A percentile compares a stretch with the other conserved stretches of the same genome.
Evolutionary conservation across 1,140 invertebrate genomes (phyloP).

Genomic region (Drosophila serrata): DNA sequence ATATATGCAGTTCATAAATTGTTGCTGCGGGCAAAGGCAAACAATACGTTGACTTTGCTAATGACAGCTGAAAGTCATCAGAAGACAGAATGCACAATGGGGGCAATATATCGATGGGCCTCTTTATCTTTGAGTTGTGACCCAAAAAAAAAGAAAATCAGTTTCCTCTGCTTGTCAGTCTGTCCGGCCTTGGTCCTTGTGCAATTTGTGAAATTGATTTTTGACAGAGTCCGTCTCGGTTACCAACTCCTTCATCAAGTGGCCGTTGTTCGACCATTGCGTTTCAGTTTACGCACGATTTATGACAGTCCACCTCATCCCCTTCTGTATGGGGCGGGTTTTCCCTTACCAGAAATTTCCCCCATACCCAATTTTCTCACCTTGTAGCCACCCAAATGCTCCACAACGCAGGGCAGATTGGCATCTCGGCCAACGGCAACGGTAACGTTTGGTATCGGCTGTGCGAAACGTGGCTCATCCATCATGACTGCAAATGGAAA

Average conservation of each 20-base stretch:
- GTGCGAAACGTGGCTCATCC: conserved; percentile 93
- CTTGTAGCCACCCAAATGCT: conserved; percentile 94
- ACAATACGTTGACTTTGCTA: conserved; percentile 43
- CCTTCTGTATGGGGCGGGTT: neutral
- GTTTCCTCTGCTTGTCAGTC: conserved; percentile 5
- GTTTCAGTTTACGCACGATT: conserved; percentile 63
- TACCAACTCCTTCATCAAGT: conserved; percentile 54
- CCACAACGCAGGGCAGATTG: conserved; percentile 94
- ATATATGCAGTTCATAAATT: conserved; percentile 40
- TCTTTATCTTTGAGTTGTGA: conserved; percentile 25
- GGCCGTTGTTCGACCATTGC: conserved; percentile 17
- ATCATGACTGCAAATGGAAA: conserved; percentile 89
- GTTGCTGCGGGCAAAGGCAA: conserved; percentile 36
- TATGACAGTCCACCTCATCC: conserved; percentile 45
- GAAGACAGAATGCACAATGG: conserved; percentile 5
- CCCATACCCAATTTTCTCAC: conserved; percentile 86
- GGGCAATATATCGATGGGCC: conserved; percentile 1
- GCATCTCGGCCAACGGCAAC: conserved; percentile 95
- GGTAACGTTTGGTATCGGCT: conserved; percentile 95
- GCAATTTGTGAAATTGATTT: conserved; percentile 79
- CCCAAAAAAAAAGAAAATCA: conserved; percentile 3
- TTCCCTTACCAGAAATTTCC: neutral
- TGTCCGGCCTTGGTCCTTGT: conserved; percentile 10
- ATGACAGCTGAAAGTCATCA: conserved; percentile 45
- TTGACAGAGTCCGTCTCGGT: conserved; percentile 59